These are phyloP conservation scores for Athalia cordata DNA, from an alignment of 2,888 invertebrate genomes.

Conservation along the genomic window DNA sequence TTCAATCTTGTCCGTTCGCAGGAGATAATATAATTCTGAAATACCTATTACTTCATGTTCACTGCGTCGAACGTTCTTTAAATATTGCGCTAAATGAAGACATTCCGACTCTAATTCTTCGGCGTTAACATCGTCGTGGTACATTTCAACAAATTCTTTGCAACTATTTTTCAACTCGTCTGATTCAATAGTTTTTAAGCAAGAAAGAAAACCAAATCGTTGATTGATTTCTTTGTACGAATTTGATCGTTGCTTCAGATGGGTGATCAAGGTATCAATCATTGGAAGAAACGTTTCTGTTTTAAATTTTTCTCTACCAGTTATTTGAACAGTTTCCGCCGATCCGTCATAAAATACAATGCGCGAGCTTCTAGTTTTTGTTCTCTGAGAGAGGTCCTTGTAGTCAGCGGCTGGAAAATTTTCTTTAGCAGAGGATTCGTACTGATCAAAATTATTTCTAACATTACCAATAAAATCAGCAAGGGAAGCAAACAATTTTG, in stretches of 20 bases:
- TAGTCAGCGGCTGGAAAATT: constrained; percentile 57
- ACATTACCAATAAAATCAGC: constrained; percentile 53
- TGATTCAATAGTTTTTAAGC: constrained; percentile 51
- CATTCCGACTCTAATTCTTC: constrained; percentile 54
- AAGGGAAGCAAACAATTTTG: constrained; percentile 54
- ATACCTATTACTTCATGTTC: constrained; percentile 33
- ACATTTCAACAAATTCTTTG: constrained; percentile 49
- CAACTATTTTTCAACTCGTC: constrained; percentile 52
- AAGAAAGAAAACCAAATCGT: constrained; percentile 55
- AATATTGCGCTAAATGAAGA: constrained; percentile 55
- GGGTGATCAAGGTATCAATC: constrained; percentile 55
- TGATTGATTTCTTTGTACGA: constrained; percentile 52
- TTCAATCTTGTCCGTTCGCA: constrained; percentile 52
- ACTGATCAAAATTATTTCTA: constrained; percentile 56
- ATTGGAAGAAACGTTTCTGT: constrained; percentile 55
- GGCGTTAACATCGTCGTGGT: constrained; percentile 52
- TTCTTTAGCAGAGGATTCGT: constrained; percentile 49
- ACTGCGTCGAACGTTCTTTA: constrained; percentile 48
- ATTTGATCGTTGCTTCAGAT: constrained; percentile 54
- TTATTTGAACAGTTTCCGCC: constrained; percentile 50
- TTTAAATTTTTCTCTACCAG: constrained; percentile 56
- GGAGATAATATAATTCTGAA: constrained; percentile 45
- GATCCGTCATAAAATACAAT: constrained; percentile 53
- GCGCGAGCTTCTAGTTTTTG: constrained; percentile 56
- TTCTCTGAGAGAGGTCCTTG: constrained; percentile 58